Evolutionary conservation across 2,113 vertebrate species (phyloP), one percentile per base, ranked within the genome.

Genomic region (Andinoacara biseriatus): DNA sequence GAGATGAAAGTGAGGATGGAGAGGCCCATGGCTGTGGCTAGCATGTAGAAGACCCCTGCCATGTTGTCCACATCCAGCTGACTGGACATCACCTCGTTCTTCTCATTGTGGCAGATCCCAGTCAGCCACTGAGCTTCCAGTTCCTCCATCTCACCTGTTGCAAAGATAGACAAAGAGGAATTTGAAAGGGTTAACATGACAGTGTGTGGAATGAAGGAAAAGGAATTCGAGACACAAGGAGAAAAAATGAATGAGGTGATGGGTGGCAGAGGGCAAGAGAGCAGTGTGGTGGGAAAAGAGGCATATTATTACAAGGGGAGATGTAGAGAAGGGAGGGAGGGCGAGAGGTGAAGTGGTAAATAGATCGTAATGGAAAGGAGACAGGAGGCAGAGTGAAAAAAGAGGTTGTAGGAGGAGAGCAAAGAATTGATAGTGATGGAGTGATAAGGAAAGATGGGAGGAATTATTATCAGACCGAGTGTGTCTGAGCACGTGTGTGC

Each of bases 61-160:
- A 99, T 99, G 96, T 99, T 99, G 95, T 99, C 98, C 1, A 99
- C 95, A 84, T 99, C 98, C 96, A 99, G 95, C 93, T 99, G 98
- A 86, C 98, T 99, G 95, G 98, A 99, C 98, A 99, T 99, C 80
- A 99, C 98, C 94, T 99, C 98, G 0, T 99, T 99, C 95, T 99
- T 99, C 96, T 99, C 98, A 0, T 96, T 97, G 95, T 99, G 98
- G 87, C 98, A 99, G 95, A 99, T 99, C 15, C 98, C 98, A 0
- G 98, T 99, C 78, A 99, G 96, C 98, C 98, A 99, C 92, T 98
- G 96, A 0, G 97, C 96, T 94, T 99, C 98, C 86, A 99, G 91
- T 93, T 99, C 98, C 93, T 99, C 98, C 98, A 99, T 99, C 94
- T 99, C 98, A 86, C 98, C 98, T 99, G 76, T n/a, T 20, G 22